Conservation (phyloP, 2,888 invertebrate genomes). For the Zele albiditarsus region DNA sequence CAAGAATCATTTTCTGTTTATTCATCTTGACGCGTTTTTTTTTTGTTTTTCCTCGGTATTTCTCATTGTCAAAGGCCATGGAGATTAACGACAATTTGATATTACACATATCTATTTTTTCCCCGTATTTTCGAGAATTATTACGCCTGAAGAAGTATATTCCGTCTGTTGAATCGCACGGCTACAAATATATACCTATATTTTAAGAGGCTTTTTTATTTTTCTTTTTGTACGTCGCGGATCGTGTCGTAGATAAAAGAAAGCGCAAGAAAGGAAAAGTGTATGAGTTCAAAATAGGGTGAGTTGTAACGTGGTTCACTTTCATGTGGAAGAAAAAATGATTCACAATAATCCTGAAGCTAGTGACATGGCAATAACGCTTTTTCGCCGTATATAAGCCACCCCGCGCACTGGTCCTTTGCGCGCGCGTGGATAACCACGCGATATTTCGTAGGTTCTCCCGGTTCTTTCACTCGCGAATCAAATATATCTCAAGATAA, state of each 20-base stretch:
- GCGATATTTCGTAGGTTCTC: neutral
- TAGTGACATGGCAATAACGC: conserved; percentile 67
- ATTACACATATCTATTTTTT: neutral
- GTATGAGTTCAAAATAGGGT: neutral
- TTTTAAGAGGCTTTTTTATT: neutral
- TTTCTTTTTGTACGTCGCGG: neutral
- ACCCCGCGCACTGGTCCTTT: conserved; percentile 51
- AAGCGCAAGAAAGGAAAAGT: neutral
- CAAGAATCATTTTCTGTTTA: neutral
- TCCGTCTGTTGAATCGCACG: neutral
- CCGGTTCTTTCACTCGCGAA: neutral
- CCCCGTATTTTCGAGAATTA: neutral
- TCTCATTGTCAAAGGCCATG: neutral
- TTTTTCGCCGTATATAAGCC: conserved; percentile 52
- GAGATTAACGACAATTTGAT: neutral
- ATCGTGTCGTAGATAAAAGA: conserved; percentile 20
- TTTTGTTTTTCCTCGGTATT: neutral
- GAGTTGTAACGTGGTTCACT: conserved; percentile 53
- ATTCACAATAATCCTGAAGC: conserved; percentile 68
- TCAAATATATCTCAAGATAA: conserved; percentile 18
- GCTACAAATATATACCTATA: neutral
- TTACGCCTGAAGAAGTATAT: neutral
- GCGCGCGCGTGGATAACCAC: neutral
- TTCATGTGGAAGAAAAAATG: conserved; percentile 66
- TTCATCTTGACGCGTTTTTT: neutral